Evolutionary conservation across 2,888 invertebrate species (phyloP), one percentile per base, ranked within the genome.

Genomic region (Parasteatoda lunata): DNA sequence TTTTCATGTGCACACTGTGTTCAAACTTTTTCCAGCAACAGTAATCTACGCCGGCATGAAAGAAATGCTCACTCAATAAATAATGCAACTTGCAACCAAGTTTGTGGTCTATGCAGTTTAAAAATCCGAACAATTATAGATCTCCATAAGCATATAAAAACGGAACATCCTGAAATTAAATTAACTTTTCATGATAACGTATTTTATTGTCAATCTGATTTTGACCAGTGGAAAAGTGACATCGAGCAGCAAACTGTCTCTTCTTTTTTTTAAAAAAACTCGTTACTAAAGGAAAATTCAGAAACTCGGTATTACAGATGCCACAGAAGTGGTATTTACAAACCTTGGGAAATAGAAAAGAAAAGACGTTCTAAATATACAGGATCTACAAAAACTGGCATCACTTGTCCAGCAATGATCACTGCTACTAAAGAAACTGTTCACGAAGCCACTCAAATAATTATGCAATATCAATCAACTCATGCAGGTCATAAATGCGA

Each of bases 161-260:
- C n/a, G n/a, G 4, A 51, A 15, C 73, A 73, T 54, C 3, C 4
- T 45, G 9, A 30, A 30, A 30, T 73, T 9, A 13, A n/a, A 6
- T 54, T 73, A 9, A 13, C 51, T 5, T 73, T 54, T 73, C 4
- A 13, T 6, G 54, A 54, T 9, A 15, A 54, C 8, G n/a, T 45
- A 5, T 73, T 54, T 47, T 73, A 52, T 73, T 73, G 52, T 7
- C 52, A 73, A 8, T 51, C 51, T 15, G 54, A 73, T 30, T 73
- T 73, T 15, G 9, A 13, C 0, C 7, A 73, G 0, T 73, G 30
- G 54, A 73, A 73, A 73, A 6, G 9, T 5, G n/a, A 73, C 51
- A 54, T 73, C 11, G 30, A 73, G 47, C 64, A n/a, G 11, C 64
- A 64, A 64, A 73, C 6, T 73, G n/a, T 9, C 7, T 77, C 66